Evolutionary conservation across 1,140 invertebrate genomes (phyloP).

Genomic region (Drosophila bipectinata): DNA sequence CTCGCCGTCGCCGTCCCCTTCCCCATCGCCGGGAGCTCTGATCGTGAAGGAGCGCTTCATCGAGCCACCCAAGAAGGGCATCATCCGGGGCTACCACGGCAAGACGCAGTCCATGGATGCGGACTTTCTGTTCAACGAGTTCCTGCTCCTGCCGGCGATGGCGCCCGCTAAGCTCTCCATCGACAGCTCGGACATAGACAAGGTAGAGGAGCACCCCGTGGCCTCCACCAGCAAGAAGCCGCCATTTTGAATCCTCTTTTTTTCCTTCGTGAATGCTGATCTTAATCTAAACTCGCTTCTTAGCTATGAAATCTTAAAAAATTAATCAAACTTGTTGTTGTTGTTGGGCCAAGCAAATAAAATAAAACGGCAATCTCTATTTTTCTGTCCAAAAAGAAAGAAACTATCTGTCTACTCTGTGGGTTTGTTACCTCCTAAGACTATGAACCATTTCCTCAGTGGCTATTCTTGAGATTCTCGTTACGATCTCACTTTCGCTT

Average conservation of each 20-base stretch:
- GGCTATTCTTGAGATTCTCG: neutral
- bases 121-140: conserved; percentile 79
- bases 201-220: neutral
- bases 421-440: too few relatives aligned
- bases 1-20: conserved; percentile 15
- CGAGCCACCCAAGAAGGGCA: conserved; percentile 84
- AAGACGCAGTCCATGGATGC: conserved; percentile 83
- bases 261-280: neutral
- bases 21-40: conserved; percentile 78
- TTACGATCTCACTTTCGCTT: neutral
- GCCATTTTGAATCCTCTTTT: neutral
- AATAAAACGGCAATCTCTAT: conserved; percentile 53
- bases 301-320: conserved; percentile 15
- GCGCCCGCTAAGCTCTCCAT: conserved; percentile 35
- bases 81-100: conserved; percentile 84
- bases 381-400: conserved; percentile 44
- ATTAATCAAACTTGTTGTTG: conserved; percentile 59
- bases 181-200: conserved; percentile 35
- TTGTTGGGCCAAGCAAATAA: conserved; percentile 49
- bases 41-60: conserved; percentile 84
- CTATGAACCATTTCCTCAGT: too few relatives aligned
- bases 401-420: neutral
- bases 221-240: neutral
- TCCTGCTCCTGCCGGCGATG: conserved; percentile 65
- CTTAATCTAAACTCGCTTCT: neutral